Conservation (phyloP, 2,113 vertebrate species). For the Embiotoca jacksoni region DNA sequence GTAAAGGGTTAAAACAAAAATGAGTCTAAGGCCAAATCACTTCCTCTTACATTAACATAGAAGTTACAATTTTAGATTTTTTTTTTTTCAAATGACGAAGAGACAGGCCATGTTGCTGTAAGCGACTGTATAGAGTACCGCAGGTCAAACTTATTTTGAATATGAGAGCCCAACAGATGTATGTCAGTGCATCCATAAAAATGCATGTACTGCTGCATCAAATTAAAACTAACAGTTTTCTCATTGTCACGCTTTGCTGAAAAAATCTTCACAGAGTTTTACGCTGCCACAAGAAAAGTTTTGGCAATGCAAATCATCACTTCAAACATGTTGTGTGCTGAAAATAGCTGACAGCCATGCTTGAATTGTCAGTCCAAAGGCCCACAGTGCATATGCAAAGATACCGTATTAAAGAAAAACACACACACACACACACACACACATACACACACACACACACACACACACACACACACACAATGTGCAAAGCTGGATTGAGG, state of each 20-base stretch:
- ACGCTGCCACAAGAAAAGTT: constrained; percentile 51
- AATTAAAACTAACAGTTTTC: constrained; percentile 39
- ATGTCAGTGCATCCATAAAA: constrained; percentile 47
- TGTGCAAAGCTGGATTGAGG: constrained; percentile 58
- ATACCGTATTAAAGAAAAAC: constrained; percentile 25
- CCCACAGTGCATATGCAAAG: constrained; percentile 42
- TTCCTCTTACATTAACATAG: constrained; percentile 32
- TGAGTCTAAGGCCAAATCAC: constrained; percentile 33
- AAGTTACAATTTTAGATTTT: constrained; percentile 41
- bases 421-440: constrained; percentile 31
- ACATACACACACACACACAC: constrained; percentile 28
- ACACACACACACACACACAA: neutral
- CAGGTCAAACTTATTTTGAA: constrained; percentile 52
- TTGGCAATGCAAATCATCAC: constrained; percentile 65
- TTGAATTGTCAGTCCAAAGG: constrained; percentile 68
- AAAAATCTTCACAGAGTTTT: constrained; percentile 49
- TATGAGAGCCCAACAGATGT: constrained; percentile 50
- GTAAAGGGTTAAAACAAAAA: constrained; percentile 25
- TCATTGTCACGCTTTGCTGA: constrained; percentile 43
- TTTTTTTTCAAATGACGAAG: constrained; percentile 32
- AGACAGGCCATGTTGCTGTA: constrained; percentile 23
- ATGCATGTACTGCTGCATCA: constrained; percentile 24
- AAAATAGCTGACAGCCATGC: constrained; percentile 76
- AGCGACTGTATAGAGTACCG: constrained; percentile 26
- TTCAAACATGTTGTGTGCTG: constrained; percentile 69